Evolutionary conservation across 2,113 vertebrate species (phyloP).

Genomic region (Dolichallabes microphthalmus): DNA sequence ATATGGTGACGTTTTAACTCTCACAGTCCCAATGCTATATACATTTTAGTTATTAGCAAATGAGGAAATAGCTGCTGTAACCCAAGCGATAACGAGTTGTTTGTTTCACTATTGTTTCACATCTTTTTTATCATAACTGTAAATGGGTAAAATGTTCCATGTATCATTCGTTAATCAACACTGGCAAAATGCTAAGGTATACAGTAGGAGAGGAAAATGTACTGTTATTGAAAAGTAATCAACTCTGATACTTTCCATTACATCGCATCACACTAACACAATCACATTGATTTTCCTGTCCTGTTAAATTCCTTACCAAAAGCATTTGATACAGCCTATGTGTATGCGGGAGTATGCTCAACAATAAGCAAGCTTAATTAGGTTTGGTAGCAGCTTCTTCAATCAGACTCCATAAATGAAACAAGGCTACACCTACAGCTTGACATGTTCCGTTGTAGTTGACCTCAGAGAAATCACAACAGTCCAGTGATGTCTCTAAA

Average conservation of each 20-base stretch:
- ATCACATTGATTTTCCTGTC: not conserved
- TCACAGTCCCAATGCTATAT: too few species aligned
- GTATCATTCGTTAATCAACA: not conserved
- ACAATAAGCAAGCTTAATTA: not conserved
- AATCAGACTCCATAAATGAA: not conserved
- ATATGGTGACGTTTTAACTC: not conserved
- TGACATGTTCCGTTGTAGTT: constrained; percentile 72
- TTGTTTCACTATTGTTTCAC: too few species aligned
- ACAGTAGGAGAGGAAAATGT: not conserved
- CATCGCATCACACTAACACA: not conserved
- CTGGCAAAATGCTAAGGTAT: not conserved
- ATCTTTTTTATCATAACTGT: not conserved
- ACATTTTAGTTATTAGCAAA: not conserved
- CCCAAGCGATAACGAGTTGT: not conserved
- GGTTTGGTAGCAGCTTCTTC: not conserved
- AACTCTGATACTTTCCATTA: not conserved
- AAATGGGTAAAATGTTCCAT: not conserved
- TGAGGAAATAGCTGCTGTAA: not conserved
- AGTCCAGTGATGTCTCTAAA: constrained; percentile 86
- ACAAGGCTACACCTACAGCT: constrained; percentile 75
- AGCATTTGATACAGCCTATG: not conserved
- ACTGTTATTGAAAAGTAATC: not conserved
- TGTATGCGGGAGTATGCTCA: not conserved
- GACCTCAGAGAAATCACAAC: constrained; percentile 82
- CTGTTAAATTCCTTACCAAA: not conserved